These are phyloP conservation scores for Orchesellides sinensis DNA, from an alignment of 2,888 invertebrate genomes.

Conservation along the genomic window DNA sequence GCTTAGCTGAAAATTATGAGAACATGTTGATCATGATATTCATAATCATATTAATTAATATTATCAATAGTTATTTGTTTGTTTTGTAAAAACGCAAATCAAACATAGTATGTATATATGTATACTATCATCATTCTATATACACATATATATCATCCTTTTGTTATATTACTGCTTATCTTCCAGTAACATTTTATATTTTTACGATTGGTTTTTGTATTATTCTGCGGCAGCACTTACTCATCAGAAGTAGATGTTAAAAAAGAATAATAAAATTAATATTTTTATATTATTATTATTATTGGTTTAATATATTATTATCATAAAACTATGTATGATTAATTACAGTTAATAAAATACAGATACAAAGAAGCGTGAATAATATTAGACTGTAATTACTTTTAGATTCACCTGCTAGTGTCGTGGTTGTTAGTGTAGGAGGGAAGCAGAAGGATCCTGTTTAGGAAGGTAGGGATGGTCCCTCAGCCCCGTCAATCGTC, in stretches of 20 bases:
- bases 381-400: conserved; percentile 68
- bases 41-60: background rate
- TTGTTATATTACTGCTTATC: background rate
- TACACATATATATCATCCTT: background rate
- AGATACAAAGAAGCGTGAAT: conserved; percentile 69
- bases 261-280: conserved; percentile 30
- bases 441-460: conserved; percentile 75
- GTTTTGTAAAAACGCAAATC: conserved; percentile 5
- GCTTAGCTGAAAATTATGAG: background rate
- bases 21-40: background rate
- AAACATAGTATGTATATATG: background rate
- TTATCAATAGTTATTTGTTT: background rate
- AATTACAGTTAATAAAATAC: conserved; percentile 51
- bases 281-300: conserved; percentile 36
- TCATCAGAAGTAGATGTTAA: conserved; percentile 64
- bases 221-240: conserved; percentile 19
- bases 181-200: background rate
- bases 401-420: conserved; percentile 74
- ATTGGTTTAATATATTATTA: conserved; percentile 31
- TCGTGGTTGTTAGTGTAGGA: conserved; percentile 74
- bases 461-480: conserved; percentile 75
- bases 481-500: conserved; percentile 74
- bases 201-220: background rate
- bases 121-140: background rate
- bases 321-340: conserved; percentile 45